Evolutionary conservation across 2,888 invertebrate genomes (phyloP).

Genomic region (Bibio marci): DNA sequence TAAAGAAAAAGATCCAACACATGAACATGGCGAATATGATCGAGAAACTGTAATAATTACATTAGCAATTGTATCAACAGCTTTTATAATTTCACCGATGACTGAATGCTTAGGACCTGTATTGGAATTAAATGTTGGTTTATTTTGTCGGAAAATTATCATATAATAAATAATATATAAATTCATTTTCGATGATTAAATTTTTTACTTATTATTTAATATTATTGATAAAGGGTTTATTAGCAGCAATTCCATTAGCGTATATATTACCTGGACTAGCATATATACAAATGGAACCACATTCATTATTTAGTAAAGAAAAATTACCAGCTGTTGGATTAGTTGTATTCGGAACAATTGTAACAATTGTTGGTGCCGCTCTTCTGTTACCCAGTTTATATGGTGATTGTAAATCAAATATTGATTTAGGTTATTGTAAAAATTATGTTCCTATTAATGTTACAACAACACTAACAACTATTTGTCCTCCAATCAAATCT

Average conservation of each 20-base stretch:
- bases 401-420: slow-evolving; percentile 27
- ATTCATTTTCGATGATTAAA: slow-evolving; percentile 3
- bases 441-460: neutral
- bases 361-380: slow-evolving; percentile 26
- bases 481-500: no score
- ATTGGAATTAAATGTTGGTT: slow-evolving; percentile 57
- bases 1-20: slow-evolving; percentile 25
- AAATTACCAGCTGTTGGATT: slow-evolving; percentile 56
- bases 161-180: slow-evolving; percentile 5
- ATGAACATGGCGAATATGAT: slow-evolving; percentile 23
- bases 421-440: slow-evolving; percentile 28
- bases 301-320: slow-evolving; percentile 41
- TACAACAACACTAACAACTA: no score
- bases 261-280: slow-evolving; percentile 66
- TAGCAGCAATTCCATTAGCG: slow-evolving; percentile 68
- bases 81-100: slow-evolving; percentile 59
- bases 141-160: neutral
- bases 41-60: slow-evolving; percentile 27
- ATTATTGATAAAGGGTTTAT: slow-evolving; percentile 48
- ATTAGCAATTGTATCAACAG: slow-evolving; percentile 44
- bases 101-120: slow-evolving; percentile 73
- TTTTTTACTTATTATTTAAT: neutral
- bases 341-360: slow-evolving; percentile 43
- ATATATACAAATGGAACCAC: slow-evolving; percentile 58
- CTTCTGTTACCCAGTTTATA: slow-evolving; percentile 25